Evolutionary conservation across 2,888 invertebrate species (phyloP).

Genomic region (Epiblema foenella): DNA sequence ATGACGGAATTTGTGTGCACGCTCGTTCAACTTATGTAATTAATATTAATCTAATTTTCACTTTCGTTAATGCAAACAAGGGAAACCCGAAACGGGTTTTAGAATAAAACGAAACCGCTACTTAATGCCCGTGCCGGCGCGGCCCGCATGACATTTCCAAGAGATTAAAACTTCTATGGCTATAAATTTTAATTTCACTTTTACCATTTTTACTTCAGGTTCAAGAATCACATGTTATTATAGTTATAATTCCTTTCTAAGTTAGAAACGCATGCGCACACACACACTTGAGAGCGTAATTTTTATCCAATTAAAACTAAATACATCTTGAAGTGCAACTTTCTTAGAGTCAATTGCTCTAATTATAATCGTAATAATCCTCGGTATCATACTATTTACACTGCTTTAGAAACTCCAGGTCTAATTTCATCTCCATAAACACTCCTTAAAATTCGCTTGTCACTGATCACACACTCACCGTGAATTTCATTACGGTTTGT

Average conservation of each 20-base stretch:
- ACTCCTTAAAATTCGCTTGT: slow-evolving; percentile 44
- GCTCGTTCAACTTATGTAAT: slow-evolving; percentile 35
- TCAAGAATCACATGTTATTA: slow-evolving; percentile 49
- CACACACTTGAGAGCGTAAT: neutral
- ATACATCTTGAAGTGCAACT: slow-evolving; percentile 11
- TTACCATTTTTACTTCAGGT: slow-evolving; percentile 75
- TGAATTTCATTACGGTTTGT: slow-evolving; percentile 82
- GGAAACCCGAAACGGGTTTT: slow-evolving; percentile 61
- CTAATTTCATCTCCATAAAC: slow-evolving; percentile 34
- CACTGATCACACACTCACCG: slow-evolving; percentile 78
- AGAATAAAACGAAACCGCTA: slow-evolving; percentile 59
- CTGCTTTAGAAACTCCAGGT: slow-evolving; percentile 37
- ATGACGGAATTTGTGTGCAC: slow-evolving; percentile 28
- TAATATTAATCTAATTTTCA: slow-evolving; percentile 49
- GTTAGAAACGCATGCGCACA: no score
- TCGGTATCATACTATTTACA: slow-evolving; percentile 17
- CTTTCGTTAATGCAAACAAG: slow-evolving; percentile 58
- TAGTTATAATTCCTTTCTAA: slow-evolving; percentile 17
- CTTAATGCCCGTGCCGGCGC: slow-evolving; percentile 58
- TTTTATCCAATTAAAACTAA: slow-evolving; percentile 13
- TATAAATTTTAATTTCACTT: slow-evolving; percentile 77
- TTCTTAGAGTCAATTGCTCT: slow-evolving; percentile 23
- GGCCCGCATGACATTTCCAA: slow-evolving; percentile 74
- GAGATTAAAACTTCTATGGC: slow-evolving; percentile 75
- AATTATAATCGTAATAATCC: slow-evolving; percentile 26